Base-by-base conservation (phyloP, 1,140 invertebrate species). In the Drosophila funebris region DNA sequence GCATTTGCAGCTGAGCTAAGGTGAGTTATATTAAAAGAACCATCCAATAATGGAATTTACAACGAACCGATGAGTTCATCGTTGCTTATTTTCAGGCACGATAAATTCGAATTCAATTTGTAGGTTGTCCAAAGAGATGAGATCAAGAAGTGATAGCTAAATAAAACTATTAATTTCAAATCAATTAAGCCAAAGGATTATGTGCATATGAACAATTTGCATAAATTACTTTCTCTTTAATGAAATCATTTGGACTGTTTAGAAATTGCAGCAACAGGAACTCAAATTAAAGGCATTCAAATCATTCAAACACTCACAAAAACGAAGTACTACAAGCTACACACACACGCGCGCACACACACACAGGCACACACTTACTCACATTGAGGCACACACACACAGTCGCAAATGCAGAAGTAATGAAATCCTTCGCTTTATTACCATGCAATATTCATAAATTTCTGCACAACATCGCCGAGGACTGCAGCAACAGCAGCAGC, bases 401-500 rank as follows among this genome's bases (percentile, higher is more conserved):
- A 52, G 44, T 43, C 20, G 37, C 62, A 58, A 22, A 67, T 63
- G 62, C 53, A 76, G 52, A 79, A 78, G 76, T 88, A 87, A 87
- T 87, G 83, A 87, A 87, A 87, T 87, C 76, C 83, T 82, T 76
- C 69, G 81, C 81, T 87, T 87, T 87, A 76, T 83, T 88, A 82
- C 78, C 75, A 88, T 88, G 76, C 78, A 82, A 87, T 87, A 88
- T 87, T 87, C 83, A 87, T 87, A 87, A 87, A 87, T 87, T 88
- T 83, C 75, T 88, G 62, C 78, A 70, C 69, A 87, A 80, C 69
- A 77, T 64, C 52, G 72, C 64, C 62, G 82, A 74, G 82, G 61
- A 75, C 46, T 87, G 74, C 70, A 77, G 52, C 78, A 73, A 16
- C 60, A 74, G 14, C 53, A 73, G 22, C 66, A 67, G 20, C 67